These are phyloP conservation scores for Dasyprocta punctata DNA, from an alignment of 2,113 vertebrate genomes.

Conservation along the genomic window DNA sequence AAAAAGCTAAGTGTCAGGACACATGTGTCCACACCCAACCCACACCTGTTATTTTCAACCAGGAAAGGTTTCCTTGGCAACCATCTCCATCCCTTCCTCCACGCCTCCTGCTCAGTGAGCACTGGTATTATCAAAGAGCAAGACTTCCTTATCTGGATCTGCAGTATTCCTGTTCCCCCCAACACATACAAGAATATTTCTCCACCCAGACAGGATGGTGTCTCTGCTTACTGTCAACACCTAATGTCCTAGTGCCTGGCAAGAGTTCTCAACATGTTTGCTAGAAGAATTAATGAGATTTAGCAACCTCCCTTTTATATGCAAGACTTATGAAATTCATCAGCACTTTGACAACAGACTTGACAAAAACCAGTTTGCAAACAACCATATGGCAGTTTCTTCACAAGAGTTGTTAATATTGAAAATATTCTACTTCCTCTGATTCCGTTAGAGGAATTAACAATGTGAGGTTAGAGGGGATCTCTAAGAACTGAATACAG, in stretches of 20 bases:
- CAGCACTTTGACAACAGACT: conserved; percentile 53
- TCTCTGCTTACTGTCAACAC: background rate
- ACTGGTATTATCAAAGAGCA: background rate
- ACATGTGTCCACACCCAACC: background rate
- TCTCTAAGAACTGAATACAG: background rate
- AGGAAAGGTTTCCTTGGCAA: conserved; percentile 59
- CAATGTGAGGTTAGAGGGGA: background rate
- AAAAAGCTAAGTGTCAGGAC: background rate
- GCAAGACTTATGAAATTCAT: conserved; percentile 51
- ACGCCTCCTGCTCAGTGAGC: background rate
- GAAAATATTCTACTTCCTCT: conserved; percentile 27
- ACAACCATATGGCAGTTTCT: conserved; percentile 65
- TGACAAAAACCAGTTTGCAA: conserved; percentile 68
- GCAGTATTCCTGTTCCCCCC: background rate
- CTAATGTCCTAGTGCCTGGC: background rate
- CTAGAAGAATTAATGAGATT: background rate
- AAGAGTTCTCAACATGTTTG: conserved; percentile 19
- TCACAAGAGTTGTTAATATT: conserved; percentile 25
- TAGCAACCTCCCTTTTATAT: background rate
- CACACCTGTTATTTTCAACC: background rate
- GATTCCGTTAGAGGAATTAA: conserved; percentile 28
- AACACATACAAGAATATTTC: background rate
- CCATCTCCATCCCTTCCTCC: background rate
- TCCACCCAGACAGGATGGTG: background rate
- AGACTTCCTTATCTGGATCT: background rate